Conservation (phyloP, 2,797 vertebrate species). For the Phalloptychus januarius region DNA sequence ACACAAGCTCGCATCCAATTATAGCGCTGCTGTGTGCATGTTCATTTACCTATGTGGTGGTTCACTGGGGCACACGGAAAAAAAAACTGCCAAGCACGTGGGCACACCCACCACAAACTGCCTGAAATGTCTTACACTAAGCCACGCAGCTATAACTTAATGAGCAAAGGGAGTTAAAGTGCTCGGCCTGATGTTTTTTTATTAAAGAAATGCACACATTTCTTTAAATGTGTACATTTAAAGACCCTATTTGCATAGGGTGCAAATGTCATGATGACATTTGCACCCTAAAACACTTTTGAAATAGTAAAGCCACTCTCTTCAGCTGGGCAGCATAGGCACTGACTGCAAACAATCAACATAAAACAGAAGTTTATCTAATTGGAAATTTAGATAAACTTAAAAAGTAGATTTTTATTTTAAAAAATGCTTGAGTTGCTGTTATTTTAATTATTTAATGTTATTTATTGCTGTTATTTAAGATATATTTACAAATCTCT, state of each 20-base stretch:
- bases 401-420: neutral
- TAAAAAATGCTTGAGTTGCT: neutral
- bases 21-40: constrained; percentile 20
- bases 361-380: neutral
- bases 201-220: neutral
- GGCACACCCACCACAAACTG: neutral
- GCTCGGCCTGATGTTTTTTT: neutral
- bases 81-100: neutral
- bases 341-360: neutral
- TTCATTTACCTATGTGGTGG: constrained; percentile 8
- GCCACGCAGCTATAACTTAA: neutral
- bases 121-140: neutral
- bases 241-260: no score
- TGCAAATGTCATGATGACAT: neutral
- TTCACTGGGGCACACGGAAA: constrained; percentile 3
- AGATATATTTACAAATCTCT: neutral
- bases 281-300: neutral
- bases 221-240: no score
- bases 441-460: neutral
- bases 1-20: constrained; percentile 31
- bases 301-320: neutral
- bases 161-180: neutral
- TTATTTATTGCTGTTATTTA: no score
- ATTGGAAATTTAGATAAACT: neutral
- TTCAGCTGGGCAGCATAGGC: neutral